These are phyloP conservation scores for Lagria hirta DNA, from an alignment of 2,888 invertebrate species.

Conservation along the genomic window DNA sequence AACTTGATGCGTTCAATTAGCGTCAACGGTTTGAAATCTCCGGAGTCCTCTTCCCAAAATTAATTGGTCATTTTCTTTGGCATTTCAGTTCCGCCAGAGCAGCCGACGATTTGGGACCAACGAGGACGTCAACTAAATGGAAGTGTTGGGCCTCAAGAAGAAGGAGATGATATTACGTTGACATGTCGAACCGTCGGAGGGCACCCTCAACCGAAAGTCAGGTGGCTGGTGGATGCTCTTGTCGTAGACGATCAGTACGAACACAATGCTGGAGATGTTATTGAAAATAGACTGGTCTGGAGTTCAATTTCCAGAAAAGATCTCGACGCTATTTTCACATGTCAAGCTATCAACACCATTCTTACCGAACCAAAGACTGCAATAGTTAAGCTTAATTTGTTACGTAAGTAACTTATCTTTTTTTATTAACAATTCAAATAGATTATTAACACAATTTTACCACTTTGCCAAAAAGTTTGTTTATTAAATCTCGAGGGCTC, in stretches of 20 bases:
- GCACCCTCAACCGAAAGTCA: constrained; percentile 78
- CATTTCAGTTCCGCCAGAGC: constrained; percentile 81
- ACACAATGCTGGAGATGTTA: constrained; percentile 82
- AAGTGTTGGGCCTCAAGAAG: constrained; percentile 81
- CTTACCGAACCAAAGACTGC: constrained; percentile 78
- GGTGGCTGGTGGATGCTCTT: constrained; percentile 80
- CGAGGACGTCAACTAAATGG: constrained; percentile 81
- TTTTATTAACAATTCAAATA: too few relatives aligned
- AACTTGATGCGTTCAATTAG: constrained; percentile 19
- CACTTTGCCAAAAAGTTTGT: too few relatives aligned
- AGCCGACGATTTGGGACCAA: constrained; percentile 80
- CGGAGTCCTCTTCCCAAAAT: constrained; percentile 6
- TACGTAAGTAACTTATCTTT: too few relatives aligned
- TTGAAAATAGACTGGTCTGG: constrained; percentile 79
- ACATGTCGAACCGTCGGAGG: constrained; percentile 87
- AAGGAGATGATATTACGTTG: constrained; percentile 80
- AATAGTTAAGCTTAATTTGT: constrained; percentile 74
- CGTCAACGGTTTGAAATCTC: constrained; percentile 14
- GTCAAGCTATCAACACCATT: constrained; percentile 83
- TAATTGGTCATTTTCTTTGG: constrained; percentile 17
- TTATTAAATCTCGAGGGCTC: too few relatives aligned
- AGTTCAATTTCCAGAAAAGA: constrained; percentile 75
- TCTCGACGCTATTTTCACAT: constrained; percentile 83
- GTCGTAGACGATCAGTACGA: constrained; percentile 81
- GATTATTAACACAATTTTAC: too few relatives aligned